Percentiles rank a stretch among this genome's conserved stretches.
Conservation (phyloP, 2,888 invertebrate species). For the Tenthredo mesomela region DNA sequence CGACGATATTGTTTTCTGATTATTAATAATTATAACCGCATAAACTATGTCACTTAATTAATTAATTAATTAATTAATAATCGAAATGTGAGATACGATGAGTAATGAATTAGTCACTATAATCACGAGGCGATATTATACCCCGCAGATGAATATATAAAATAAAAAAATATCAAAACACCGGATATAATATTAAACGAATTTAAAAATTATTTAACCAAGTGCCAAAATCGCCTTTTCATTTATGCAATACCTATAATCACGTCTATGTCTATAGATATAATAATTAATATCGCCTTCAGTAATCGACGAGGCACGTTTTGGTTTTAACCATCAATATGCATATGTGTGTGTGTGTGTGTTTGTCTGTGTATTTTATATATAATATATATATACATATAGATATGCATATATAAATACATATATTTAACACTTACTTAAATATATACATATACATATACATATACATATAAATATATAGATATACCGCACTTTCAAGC, state of each 20-base stretch:
- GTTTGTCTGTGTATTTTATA: neutral
- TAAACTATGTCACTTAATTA: neutral
- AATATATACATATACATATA: slow-evolving; percentile 6
- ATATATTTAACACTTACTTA: neutral
- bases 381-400: slow-evolving; percentile 1
- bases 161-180: neutral
- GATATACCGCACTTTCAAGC: neutral
- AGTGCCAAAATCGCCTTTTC: neutral
- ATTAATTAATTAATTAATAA: neutral
- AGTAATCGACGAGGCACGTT: slow-evolving; percentile 22
- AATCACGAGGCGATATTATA: neutral
- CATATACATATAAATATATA: neutral
- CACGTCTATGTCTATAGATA: neutral
- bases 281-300: neutral
- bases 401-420: neutral
- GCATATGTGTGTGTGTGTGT: neutral
- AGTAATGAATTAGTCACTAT: neutral
- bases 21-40: neutral
- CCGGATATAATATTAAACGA: neutral
- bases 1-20: neutral
- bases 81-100: neutral
- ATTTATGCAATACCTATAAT: neutral
- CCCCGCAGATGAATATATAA: neutral
- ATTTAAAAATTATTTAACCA: neutral
- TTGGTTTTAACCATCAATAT: neutral